These are phyloP conservation scores for Knipowitschia caucasica DNA, from an alignment of 2,797 vertebrate genomes.

Conservation along the genomic window DNA sequence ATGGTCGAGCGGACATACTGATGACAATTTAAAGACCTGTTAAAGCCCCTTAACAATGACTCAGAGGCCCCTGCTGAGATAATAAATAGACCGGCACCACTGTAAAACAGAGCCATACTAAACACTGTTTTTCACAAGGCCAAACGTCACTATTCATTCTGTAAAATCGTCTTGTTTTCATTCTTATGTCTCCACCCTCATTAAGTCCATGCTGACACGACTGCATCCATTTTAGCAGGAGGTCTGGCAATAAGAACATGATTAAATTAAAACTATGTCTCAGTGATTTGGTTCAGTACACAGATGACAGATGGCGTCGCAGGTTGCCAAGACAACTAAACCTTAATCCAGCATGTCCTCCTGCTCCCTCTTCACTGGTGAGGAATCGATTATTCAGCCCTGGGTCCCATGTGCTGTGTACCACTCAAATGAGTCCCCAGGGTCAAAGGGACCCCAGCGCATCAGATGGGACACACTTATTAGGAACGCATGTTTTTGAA, in stretches of 20 bases:
- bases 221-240: slow-evolving; percentile 16
- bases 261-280: slow-evolving; percentile 69
- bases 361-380: slow-evolving; percentile 25
- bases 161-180: neutral
- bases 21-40: slow-evolving; percentile 48
- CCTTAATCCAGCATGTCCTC: slow-evolving; percentile 46
- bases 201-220: slow-evolving; percentile 17
- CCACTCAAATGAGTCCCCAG: slow-evolving; percentile 77
- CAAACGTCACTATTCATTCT: neutral
- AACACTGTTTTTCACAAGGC: slow-evolving; percentile 14
- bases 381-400: slow-evolving; percentile 49
- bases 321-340: slow-evolving; percentile 74
- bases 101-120: slow-evolving; percentile 34
- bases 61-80: slow-evolving; percentile 47
- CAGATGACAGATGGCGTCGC: slow-evolving; percentile 75
- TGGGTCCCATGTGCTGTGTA: slow-evolving; percentile 70
- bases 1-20: slow-evolving; percentile 34
- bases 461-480: slow-evolving; percentile 75
- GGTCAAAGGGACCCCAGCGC: slow-evolving; percentile 60
- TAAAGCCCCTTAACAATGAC: slow-evolving; percentile 47
- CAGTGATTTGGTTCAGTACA: slow-evolving; percentile 65
- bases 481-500: slow-evolving; percentile 69
- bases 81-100: slow-evolving; percentile 34
- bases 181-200: neutral
- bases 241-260: slow-evolving; percentile 36